phyloP scores from a whole-genome alignment of 2,888 invertebrate genomes.

The Gastrophysa polygoni region DNA sequence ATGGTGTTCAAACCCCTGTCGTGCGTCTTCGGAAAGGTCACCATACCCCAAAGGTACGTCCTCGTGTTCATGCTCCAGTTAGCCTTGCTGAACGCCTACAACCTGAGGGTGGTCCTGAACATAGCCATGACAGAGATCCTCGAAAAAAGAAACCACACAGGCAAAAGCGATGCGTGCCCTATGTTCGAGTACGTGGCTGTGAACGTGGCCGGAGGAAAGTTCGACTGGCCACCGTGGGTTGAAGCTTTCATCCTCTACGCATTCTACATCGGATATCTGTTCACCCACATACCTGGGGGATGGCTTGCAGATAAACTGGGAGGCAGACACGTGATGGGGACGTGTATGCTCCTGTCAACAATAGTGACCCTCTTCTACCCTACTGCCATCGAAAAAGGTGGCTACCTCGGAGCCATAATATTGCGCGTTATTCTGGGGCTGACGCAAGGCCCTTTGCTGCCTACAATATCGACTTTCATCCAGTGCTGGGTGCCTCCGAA shows the following conservation, averaged over 20 bases:
- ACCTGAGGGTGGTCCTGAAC: slow-evolving; percentile 52
- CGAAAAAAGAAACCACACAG: slow-evolving; percentile 14
- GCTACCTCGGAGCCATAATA: slow-evolving; percentile 66
- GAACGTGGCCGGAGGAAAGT: slow-evolving; percentile 29
- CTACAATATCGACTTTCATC: slow-evolving; percentile 56
- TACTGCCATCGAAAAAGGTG: slow-evolving; percentile 65
- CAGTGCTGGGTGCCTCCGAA: slow-evolving; percentile 80
- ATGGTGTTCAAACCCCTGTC: slow-evolving; percentile 31
- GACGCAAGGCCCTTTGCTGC: slow-evolving; percentile 81
- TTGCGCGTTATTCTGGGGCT: slow-evolving; percentile 73
- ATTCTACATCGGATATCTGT: slow-evolving; percentile 85
- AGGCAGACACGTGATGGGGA: slow-evolving; percentile 80
- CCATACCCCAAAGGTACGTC: slow-evolving; percentile 60
- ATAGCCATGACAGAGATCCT: slow-evolving; percentile 57
- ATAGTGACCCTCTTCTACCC: slow-evolving; percentile 81
- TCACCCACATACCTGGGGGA: slow-evolving; percentile 83
- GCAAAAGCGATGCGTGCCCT: slow-evolving; percentile 25
- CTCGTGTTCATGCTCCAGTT: slow-evolving; percentile 60
- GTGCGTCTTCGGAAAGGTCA: slow-evolving; percentile 29
- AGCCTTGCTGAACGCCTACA: slow-evolving; percentile 52
- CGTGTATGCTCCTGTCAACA: slow-evolving; percentile 80
- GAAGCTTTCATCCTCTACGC: slow-evolving; percentile 79
- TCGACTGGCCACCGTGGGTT: slow-evolving; percentile 70
- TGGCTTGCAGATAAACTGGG: slow-evolving; percentile 79
- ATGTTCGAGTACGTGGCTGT: slow-evolving; percentile 11